These are phyloP conservation scores for Brassicogethes aeneus DNA, from an alignment of 2,888 invertebrate species.

Conservation along the genomic window DNA sequence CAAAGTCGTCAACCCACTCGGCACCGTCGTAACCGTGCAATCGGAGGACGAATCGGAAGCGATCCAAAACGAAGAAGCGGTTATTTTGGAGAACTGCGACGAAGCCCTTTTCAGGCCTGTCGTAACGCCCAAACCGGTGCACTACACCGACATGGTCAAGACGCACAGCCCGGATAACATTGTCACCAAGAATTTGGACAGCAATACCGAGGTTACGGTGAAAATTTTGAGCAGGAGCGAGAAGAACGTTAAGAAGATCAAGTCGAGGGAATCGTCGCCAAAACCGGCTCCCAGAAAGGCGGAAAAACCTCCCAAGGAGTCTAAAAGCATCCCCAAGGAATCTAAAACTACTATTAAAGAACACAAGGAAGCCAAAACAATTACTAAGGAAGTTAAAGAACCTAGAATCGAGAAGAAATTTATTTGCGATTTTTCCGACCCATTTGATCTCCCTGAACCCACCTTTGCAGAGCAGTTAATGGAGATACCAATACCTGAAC, in stretches of 20 bases:
- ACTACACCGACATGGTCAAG: conserved; percentile 16
- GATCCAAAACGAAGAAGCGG: conserved; percentile 26
- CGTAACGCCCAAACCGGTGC: conserved; percentile 44
- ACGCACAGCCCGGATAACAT: conserved; percentile 20
- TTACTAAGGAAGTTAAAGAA: not conserved
- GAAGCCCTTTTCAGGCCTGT: conserved; percentile 63
- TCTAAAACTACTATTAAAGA: not conserved
- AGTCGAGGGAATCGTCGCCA: conserved; percentile 9
- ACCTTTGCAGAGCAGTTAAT: conserved; percentile 7
- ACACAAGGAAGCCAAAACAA: not conserved
- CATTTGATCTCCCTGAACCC: not conserved
- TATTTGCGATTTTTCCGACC: not conserved
- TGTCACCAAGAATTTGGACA: conserved; percentile 25
- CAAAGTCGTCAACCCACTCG: conserved; percentile 69
- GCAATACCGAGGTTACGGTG: conserved; percentile 28
- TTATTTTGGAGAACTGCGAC: conserved; percentile 53
- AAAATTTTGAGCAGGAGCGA: conserved; percentile 19
- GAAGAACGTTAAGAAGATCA: conserved; percentile 4
- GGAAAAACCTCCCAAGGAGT: conserved; percentile 5
- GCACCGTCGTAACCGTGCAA: conserved; percentile 54
- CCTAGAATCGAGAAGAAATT: not conserved
- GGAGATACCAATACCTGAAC: conserved; percentile 4
- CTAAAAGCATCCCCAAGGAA: not conserved
- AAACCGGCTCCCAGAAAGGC: conserved; percentile 9
- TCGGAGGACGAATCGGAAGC: conserved; percentile 37